These are phyloP conservation scores for Poecilobothrus nobilitatus DNA, from an alignment of 2,888 invertebrate species.

Conservation along the genomic window DNA sequence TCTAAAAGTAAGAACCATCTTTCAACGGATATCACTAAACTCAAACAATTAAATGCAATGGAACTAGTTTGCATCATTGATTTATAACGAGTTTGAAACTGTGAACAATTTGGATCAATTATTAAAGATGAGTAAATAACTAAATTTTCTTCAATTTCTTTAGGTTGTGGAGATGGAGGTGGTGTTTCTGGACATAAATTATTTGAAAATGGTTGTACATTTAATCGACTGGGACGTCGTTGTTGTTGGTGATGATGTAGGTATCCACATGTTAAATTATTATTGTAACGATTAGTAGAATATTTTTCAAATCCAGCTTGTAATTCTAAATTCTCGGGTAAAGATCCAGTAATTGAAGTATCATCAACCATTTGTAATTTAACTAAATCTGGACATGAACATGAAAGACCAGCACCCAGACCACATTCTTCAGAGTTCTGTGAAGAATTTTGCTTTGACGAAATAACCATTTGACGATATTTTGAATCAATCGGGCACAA, in stretches of 20 bases:
- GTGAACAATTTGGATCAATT: conserved; percentile 57
- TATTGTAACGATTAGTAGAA: neutral
- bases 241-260: conserved; percentile 17
- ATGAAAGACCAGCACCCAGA: conserved; percentile 50
- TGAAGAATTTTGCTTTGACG: conserved; percentile 38
- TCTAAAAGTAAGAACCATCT: conserved; percentile 94
- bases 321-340: conserved; percentile 54
- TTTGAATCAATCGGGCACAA: conserved; percentile 67
- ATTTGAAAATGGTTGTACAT: conserved; percentile 15
- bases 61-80: conserved; percentile 44
- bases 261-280: neutral
- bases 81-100: conserved; percentile 55
- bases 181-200: conserved; percentile 48
- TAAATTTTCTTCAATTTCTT: conserved; percentile 53
- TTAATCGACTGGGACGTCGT: conserved; percentile 17
- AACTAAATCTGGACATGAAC: conserved; percentile 73
- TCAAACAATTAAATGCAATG: conserved; percentile 85
- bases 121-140: conserved; percentile 64
- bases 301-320: conserved; percentile 44
- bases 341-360: conserved; percentile 42
- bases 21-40: conserved; percentile 82
- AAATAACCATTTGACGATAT: conserved; percentile 77
- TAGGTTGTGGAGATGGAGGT: conserved; percentile 54
- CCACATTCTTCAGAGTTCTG: conserved; percentile 30
- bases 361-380: conserved; percentile 29